Conservation (phyloP, 2,113 vertebrate genomes). For the Bucco capensis region DNA sequence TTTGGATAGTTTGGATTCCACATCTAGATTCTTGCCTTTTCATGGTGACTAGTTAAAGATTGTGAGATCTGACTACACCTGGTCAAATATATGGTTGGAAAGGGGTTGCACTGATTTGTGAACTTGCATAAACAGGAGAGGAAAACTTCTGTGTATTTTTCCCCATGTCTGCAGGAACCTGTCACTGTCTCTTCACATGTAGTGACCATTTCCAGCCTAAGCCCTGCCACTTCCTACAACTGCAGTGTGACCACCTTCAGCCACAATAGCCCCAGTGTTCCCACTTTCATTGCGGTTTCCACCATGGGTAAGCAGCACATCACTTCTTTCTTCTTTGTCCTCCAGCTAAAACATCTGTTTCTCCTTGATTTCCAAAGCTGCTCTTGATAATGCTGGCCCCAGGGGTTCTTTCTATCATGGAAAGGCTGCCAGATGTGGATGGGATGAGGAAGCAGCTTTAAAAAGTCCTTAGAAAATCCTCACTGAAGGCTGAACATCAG, state of each 20-base stretch:
- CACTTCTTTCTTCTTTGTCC: not conserved
- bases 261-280: constrained; percentile 84
- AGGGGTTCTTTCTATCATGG: not conserved
- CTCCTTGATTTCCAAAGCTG: not conserved
- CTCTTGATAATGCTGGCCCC: not conserved
- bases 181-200: constrained; percentile 81
- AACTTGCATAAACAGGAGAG: fast-evolving
- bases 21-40: not conserved
- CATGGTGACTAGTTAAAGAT: not conserved
- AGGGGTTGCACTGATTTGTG: not conserved
- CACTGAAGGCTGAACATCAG: not conserved
- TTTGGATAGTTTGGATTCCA: not conserved
- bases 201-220: constrained; percentile 82
- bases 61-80: fast-evolving
- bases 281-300: constrained; percentile 82
- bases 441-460: not conserved
- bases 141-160: not conserved
- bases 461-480: not conserved
- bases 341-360: not conserved
- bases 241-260: constrained; percentile 91
- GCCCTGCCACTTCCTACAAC: constrained; percentile 88
- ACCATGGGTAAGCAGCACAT: constrained; percentile 79
- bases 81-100: fast-evolving
- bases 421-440: not conserved
- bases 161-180: constrained; percentile 72